Evolutionary conservation across 2,113 vertebrate species (phyloP).

Genomic region (Rhinogobius similis): DNA sequence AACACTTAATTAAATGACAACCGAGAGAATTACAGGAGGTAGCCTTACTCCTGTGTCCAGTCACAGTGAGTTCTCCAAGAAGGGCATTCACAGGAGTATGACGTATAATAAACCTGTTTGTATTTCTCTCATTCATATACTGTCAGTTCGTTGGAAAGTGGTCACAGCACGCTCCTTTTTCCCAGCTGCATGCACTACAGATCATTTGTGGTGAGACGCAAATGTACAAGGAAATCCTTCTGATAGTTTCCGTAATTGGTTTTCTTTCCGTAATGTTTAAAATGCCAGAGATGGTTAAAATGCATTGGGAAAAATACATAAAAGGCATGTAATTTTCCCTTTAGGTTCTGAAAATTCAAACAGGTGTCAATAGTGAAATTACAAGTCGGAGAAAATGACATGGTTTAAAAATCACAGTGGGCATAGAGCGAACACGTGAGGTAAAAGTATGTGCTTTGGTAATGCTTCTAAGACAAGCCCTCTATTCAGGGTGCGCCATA

Average conservation of each 20-base stretch:
- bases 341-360: slow-evolving; percentile 53
- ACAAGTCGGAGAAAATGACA: slow-evolving; percentile 40
- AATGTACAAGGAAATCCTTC: slow-evolving; percentile 37
- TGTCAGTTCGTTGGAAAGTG: neutral
- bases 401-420: slow-evolving; percentile 32
- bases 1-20: neutral
- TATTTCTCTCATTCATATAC: neutral
- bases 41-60: neutral
- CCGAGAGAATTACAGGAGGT: neutral
- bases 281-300: slow-evolving; percentile 28
- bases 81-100: neutral
- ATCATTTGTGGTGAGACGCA: slow-evolving; percentile 40
- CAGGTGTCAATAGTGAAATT: slow-evolving; percentile 59
- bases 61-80: neutral
- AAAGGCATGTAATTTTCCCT: slow-evolving; percentile 59
- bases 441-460: slow-evolving; percentile 2
- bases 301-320: slow-evolving; percentile 20
- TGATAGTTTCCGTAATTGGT: slow-evolving; percentile 28
- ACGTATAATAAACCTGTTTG: neutral
- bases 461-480: slow-evolving; percentile 8
- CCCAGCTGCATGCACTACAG: slow-evolving; percentile 17
- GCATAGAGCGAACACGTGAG: slow-evolving; percentile 7
- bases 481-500: neutral
- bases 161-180: neutral
- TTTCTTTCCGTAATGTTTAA: slow-evolving; percentile 41